phyloP scores from a whole-genome alignment of 2,888 invertebrate species.

The Lasioglossum marginatum region DNA sequence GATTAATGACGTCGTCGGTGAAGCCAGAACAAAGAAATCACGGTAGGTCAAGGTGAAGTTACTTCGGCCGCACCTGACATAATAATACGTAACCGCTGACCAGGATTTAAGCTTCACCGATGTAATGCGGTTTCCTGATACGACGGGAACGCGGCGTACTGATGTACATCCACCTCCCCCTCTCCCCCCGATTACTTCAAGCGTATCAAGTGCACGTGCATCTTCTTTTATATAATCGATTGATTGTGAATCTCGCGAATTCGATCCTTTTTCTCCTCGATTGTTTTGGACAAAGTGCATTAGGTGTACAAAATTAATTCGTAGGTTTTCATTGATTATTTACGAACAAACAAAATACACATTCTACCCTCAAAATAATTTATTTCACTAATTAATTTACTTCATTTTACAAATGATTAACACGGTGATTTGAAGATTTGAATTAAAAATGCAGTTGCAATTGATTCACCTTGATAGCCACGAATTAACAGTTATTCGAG shows the following conservation, averaged over 20 bases:
- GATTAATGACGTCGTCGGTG: conserved; percentile 70
- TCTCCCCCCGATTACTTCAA: neutral
- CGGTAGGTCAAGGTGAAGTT: conserved; percentile 80
- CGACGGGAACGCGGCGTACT: conserved; percentile 11
- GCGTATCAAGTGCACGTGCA: neutral
- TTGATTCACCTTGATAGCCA: neutral
- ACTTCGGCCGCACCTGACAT: conserved; percentile 72
- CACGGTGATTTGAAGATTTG: too few relatives aligned
- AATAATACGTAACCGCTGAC: conserved; percentile 67
- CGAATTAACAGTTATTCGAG: neutral
- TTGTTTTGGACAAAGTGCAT: neutral
- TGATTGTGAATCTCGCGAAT: neutral
- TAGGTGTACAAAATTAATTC: neutral
- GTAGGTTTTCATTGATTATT: neutral
- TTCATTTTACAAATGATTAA: too few relatives aligned
- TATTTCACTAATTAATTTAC: too few relatives aligned
- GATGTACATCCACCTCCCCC: neutral
- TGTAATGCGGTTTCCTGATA: conserved; percentile 43
- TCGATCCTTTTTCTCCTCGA: neutral
- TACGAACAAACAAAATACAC: neutral
- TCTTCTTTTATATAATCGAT: neutral
- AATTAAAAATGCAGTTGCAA: neutral
- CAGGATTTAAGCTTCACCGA: conserved; percentile 52
- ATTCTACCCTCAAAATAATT: too few relatives aligned
- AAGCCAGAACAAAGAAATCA: conserved; percentile 74